These are phyloP conservation scores for Mallotus villosus DNA, from an alignment of 2,797 vertebrate genomes.

Conservation along the genomic window DNA sequence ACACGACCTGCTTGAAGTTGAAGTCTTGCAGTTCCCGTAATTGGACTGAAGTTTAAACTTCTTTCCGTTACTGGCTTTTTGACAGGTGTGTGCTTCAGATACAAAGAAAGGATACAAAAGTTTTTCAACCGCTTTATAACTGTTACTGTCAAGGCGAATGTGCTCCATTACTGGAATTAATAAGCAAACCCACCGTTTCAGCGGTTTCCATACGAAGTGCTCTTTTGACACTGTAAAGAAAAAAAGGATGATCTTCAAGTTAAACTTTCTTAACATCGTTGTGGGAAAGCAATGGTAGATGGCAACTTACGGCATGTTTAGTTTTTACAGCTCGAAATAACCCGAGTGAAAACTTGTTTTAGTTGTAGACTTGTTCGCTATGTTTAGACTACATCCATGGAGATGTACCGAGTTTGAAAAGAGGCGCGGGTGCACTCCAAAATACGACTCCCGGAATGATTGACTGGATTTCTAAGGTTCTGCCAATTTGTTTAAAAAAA, in stretches of 20 bases:
- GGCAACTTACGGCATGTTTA: slow-evolving; percentile 16
- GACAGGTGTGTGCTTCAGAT: slow-evolving; percentile 32
- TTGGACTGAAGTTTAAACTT: slow-evolving; percentile 35
- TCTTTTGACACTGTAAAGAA: slow-evolving; percentile 71
- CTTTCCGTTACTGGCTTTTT: slow-evolving; percentile 44
- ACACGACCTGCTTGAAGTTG: slow-evolving; percentile 22
- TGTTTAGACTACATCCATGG: neutral
- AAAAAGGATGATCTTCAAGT: slow-evolving; percentile 17
- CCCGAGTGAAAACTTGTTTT: no score
- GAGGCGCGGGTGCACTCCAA: slow-evolving; percentile 2
- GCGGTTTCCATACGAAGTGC: slow-evolving; percentile 60
- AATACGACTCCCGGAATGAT: neutral
- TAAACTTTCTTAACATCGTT: neutral
- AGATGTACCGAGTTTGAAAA: neutral
- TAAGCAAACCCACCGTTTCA: neutral
- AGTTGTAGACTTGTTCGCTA: neutral
- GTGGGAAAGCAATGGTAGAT: neutral
- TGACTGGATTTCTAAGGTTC: neutral
- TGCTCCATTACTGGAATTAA: no score
- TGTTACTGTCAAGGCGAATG: no score
- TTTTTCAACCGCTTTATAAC: neutral
- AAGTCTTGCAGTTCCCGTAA: slow-evolving; percentile 35
- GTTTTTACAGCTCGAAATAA: neutral
- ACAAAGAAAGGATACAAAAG: neutral
- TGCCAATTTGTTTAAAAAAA: neutral